phyloP scores from a whole-genome alignment of 2,797 vertebrate species.

The Siniperca scherzeri region DNA sequence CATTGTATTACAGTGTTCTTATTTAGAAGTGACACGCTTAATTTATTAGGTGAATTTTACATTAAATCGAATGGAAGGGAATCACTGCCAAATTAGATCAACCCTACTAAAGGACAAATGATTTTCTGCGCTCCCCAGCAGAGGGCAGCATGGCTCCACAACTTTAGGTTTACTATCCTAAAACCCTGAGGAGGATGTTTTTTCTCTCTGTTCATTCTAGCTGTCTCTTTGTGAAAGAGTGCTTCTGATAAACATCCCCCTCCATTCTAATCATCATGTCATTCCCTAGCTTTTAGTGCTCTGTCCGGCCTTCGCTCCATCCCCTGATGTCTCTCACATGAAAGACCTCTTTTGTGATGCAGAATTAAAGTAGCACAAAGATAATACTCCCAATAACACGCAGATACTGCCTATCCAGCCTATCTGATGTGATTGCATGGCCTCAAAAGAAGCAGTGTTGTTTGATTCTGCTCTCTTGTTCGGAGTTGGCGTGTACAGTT shows the following conservation, averaged over 20 bases:
- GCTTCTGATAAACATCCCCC: conserved; percentile 83
- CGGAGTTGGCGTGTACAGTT: conserved; percentile 46
- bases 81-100: conserved; percentile 43
- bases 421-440: conserved; percentile 75
- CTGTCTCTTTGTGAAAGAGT: conserved; percentile 83
- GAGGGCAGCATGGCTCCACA: conserved; percentile 85
- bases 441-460: conserved; percentile 73
- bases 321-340: conserved; percentile 82
- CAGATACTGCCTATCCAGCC: conserved; percentile 75
- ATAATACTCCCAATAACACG: conserved; percentile 82
- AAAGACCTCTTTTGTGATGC: conserved; percentile 85
- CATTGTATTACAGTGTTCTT: conserved; percentile 38
- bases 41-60: conserved; percentile 58
- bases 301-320: conserved; percentile 80
- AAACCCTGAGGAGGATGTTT: conserved; percentile 70
- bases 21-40: conserved; percentile 39
- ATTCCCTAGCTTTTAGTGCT: conserved; percentile 84
- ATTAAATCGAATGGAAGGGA: conserved; percentile 18
- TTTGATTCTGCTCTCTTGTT: conserved; percentile 73
- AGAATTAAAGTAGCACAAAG: conserved; percentile 82
- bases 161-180: not conserved
- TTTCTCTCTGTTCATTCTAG: conserved; percentile 68
- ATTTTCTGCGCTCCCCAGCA: conserved; percentile 65
- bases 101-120: conserved; percentile 19
- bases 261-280: conserved; percentile 86